Conservation (phyloP, 2,797 vertebrate species). For the Channa striata region DNA sequence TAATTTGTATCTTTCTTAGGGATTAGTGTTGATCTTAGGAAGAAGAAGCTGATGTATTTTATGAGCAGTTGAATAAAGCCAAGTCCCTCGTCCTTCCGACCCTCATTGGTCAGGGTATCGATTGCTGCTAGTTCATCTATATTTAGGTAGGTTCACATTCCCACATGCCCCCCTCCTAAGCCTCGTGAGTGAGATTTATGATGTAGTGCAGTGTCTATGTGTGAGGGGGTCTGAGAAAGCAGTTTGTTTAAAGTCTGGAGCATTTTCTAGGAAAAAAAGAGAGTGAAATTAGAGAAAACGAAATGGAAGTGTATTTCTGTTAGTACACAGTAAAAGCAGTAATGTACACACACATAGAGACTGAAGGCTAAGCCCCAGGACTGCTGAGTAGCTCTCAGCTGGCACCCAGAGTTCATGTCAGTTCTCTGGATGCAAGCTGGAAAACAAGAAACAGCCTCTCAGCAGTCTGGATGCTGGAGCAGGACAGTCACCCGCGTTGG, state of each 20-base stretch:
- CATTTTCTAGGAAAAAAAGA: constrained; percentile 8
- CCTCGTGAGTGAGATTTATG: constrained; percentile 81
- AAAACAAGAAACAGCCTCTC: constrained; percentile 68
- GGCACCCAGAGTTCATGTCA: constrained; percentile 52
- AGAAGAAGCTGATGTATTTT: constrained; percentile 57
- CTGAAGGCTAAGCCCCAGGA: constrained; percentile 21
- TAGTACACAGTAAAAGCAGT: constrained; percentile 3
- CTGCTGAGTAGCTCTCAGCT: constrained; percentile 58
- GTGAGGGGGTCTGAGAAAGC: constrained; percentile 33
- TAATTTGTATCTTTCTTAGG: background rate
- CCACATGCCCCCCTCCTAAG: constrained; percentile 78
- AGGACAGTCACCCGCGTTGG: constrained; percentile 27
- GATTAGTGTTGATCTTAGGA: constrained; percentile 36
- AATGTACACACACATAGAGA: constrained; percentile 18
- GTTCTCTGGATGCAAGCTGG: constrained; percentile 62
- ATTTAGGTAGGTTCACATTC: constrained; percentile 85
- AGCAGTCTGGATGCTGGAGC: constrained; percentile 58
- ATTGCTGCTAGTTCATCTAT: constrained; percentile 81
- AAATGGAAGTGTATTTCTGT: background rate
- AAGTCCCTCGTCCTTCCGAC: constrained; percentile 72
- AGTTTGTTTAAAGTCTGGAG: constrained; percentile 28
- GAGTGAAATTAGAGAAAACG: background rate
- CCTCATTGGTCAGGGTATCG: constrained; percentile 78
- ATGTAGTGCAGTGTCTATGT: constrained; percentile 67
- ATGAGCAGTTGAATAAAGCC: constrained; percentile 61